Evolutionary conservation across 2,797 vertebrate species (phyloP).

Genomic region (Eidolon dupreanum): DNA sequence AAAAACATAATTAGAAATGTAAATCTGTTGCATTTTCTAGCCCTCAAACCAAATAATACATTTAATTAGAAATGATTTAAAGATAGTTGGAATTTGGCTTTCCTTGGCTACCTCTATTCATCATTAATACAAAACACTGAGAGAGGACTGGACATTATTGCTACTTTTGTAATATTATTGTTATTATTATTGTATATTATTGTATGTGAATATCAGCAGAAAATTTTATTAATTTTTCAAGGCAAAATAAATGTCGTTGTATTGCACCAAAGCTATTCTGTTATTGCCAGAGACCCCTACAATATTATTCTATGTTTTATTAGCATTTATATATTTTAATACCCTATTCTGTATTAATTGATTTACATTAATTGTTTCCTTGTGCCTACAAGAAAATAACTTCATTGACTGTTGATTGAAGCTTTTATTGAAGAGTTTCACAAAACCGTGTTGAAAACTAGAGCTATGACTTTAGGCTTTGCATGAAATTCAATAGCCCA

Average conservation of each 20-base stretch:
- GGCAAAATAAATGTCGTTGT: conserved; percentile 25
- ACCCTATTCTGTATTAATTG: neutral
- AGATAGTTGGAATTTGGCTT: conserved; percentile 19
- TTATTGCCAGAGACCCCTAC: neutral
- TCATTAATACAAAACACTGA: neutral
- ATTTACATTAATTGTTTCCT: conserved; percentile 29
- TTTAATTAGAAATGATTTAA: conserved; percentile 34
- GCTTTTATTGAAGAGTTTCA: neutral
- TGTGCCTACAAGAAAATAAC: neutral
- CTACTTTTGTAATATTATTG: conserved; percentile 4
- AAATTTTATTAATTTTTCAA: conserved; percentile 31
- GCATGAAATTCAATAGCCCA: neutral
- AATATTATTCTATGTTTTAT: conserved; percentile 38
- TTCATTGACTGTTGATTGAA: neutral
- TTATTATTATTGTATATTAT: neutral
- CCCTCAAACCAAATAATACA: conserved; percentile 30
- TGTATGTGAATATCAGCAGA: neutral
- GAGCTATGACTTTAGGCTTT: neutral
- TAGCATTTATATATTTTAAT: conserved; percentile 43
- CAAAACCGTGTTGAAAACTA: neutral
- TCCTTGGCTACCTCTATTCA: neutral
- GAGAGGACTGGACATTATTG: neutral
- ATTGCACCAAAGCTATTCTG: neutral
- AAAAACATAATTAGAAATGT: conserved; percentile 58
- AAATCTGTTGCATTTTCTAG: conserved; percentile 49